Conservation (phyloP, 2,113 vertebrate genomes). For the Noctilio leporinus region DNA sequence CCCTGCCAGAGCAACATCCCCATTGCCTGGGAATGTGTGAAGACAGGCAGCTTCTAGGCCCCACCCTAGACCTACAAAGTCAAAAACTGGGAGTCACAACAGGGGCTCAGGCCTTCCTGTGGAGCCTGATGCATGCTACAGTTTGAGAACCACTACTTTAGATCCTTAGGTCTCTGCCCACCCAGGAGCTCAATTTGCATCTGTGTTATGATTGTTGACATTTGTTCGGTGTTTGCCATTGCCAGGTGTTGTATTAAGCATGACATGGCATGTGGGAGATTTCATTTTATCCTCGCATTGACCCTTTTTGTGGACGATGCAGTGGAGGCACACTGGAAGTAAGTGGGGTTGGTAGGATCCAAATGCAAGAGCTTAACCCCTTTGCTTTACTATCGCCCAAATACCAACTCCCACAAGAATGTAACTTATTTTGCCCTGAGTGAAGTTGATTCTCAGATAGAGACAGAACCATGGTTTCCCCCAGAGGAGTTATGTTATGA, state of each 20-base stretch:
- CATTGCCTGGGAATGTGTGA: not conserved
- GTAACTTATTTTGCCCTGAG: not conserved
- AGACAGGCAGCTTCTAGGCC: not conserved
- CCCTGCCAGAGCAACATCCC: not conserved
- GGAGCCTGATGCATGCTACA: not conserved
- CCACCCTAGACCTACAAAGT: not conserved
- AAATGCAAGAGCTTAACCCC: not conserved
- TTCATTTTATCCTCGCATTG: not conserved
- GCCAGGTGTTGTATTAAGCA: not conserved
- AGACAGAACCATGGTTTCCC: not conserved
- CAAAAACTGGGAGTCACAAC: not conserved
- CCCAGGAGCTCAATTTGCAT: not conserved
- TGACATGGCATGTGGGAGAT: no score
- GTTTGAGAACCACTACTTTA: not conserved
- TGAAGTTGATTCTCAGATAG: not conserved
- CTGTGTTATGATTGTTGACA: not conserved
- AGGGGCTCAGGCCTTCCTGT: not conserved
- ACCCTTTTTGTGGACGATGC: not conserved
- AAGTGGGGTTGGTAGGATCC: not conserved
- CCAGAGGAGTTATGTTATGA: not conserved
- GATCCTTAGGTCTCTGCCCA: not conserved
- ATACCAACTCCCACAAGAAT: not conserved
- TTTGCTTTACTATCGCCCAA: not conserved
- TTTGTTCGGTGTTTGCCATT: not conserved
- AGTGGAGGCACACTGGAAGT: not conserved